Evolutionary conservation across 2,888 invertebrate genomes (phyloP).

Genomic region (Steinernema hermaphroditum): DNA sequence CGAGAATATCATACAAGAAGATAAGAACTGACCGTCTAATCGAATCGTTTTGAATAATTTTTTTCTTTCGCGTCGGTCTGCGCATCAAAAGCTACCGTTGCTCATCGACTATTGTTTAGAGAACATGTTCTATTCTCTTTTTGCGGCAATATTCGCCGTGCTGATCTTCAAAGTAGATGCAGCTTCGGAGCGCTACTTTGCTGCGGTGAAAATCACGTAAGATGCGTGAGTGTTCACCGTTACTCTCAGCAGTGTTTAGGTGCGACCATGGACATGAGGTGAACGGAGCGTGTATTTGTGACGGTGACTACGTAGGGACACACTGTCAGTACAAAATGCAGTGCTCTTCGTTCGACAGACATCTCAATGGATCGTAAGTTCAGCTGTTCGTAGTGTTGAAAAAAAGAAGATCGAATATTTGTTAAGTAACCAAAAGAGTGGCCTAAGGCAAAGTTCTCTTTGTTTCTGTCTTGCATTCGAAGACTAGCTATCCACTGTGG

Average conservation of each 20-base stretch:
- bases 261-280: constrained; percentile 55
- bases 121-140: constrained; percentile 14
- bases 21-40: too few species aligned
- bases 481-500: too few species aligned
- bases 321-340: constrained; percentile 57
- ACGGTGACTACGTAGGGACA: constrained; percentile 55
- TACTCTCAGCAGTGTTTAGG: too few species aligned
- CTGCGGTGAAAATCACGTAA: neutral
- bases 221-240: too few species aligned
- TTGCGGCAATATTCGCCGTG: neutral
- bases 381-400: too few species aligned
- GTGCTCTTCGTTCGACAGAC: constrained; percentile 46
- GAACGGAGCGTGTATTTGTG: constrained; percentile 52
- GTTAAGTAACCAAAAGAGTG: neutral
- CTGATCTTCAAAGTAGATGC: neutral
- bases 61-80: too few species aligned
- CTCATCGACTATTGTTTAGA: neutral
- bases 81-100: too few species aligned
- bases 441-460: neutral
- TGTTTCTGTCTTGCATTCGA: neutral
- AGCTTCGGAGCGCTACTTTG: neutral
- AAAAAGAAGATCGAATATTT: too few species aligned
- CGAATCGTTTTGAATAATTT: too few species aligned
- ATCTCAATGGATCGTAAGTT: constrained; percentile 49
- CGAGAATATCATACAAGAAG: too few species aligned